A percentile compares a stretch with the other conserved stretches of the same genome.
Conservation (phyloP, 2,113 vertebrate genomes). For the Catharus bicknelli region DNA sequence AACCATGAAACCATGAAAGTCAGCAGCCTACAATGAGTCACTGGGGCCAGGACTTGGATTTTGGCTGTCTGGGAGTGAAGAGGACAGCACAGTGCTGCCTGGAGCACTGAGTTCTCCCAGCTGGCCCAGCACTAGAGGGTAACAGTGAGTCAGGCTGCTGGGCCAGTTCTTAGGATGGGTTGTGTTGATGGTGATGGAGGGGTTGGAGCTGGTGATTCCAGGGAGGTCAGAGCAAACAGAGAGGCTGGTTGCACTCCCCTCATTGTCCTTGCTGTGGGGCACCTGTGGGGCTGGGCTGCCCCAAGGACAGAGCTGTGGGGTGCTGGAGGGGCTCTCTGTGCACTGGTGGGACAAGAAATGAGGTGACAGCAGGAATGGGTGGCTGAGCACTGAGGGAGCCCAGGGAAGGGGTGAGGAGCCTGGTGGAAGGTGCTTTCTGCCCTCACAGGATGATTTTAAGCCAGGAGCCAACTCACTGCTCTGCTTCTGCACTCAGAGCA, state of each 20-base stretch:
- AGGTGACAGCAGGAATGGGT: background rate
- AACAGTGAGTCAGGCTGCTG: slow-evolving; percentile 40
- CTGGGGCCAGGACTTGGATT: background rate
- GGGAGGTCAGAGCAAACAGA: background rate
- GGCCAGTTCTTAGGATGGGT: background rate
- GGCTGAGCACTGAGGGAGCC: fast-evolving
- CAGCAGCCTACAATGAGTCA: fast-evolving
- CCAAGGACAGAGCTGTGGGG: background rate
- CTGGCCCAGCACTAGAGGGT: slow-evolving; percentile 49
- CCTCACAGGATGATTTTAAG: background rate
- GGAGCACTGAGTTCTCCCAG: background rate
- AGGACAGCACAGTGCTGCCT: background rate
- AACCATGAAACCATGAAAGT: background rate
- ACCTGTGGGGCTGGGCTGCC: background rate
- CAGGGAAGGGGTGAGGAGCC: background rate
- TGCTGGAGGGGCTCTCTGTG: background rate
- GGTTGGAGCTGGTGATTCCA: background rate
- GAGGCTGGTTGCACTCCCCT: background rate
- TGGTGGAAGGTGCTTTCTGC: background rate
- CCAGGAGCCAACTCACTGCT: background rate
- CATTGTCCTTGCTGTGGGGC: fast-evolving
- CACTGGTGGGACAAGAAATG: background rate
- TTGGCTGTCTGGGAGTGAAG: background rate
- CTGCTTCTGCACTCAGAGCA: background rate
- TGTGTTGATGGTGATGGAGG: background rate